Evolutionary conservation across 2,888 invertebrate genomes (phyloP).

Genomic region (Drosophila antonietae): DNA sequence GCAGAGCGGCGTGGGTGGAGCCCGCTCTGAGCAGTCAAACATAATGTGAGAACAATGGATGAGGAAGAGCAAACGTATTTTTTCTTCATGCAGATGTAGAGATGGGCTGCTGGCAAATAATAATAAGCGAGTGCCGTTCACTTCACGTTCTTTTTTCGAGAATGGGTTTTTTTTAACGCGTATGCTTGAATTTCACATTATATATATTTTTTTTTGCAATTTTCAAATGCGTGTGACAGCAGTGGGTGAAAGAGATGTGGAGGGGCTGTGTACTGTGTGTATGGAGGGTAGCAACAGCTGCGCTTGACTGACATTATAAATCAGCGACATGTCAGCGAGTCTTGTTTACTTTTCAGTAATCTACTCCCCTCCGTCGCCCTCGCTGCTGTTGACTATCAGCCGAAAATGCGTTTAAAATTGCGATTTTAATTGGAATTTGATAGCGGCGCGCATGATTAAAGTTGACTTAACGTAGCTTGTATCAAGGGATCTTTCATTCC

Average conservation of each 20-base stretch:
- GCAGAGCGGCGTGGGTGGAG: background rate
- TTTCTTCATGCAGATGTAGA: slow-evolving; percentile 8
- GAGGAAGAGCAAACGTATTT: slow-evolving; percentile 14
- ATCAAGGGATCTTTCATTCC: slow-evolving; percentile 44
- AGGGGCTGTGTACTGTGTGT: background rate
- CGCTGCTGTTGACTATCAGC: background rate
- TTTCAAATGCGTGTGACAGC: slow-evolving; percentile 58
- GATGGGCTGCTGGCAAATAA: slow-evolving; percentile 34
- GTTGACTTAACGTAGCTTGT: slow-evolving; percentile 47
- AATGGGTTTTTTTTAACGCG: slow-evolving; percentile 12
- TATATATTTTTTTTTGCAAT: slow-evolving; percentile 40
- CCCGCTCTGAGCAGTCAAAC: background rate
- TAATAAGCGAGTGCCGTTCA: slow-evolving; percentile 35
- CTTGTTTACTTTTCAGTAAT: slow-evolving; percentile 48
- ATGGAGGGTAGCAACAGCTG: slow-evolving; percentile 59
- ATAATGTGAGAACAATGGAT: slow-evolving; percentile 52
- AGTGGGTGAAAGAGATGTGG: background rate
- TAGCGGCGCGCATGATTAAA: slow-evolving; percentile 64
- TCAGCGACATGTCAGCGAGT: slow-evolving; percentile 61
- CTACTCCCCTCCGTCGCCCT: background rate
- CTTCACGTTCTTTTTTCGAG: background rate
- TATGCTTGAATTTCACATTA: slow-evolving; percentile 32
- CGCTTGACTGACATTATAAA: slow-evolving; percentile 71
- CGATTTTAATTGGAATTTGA: slow-evolving; percentile 75
- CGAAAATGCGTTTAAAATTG: slow-evolving; percentile 62